Percentiles rank a stretch among this genome's conserved stretches.
Conservation (phyloP, 2,888 invertebrate genomes). For the Saturnia japonica region DNA sequence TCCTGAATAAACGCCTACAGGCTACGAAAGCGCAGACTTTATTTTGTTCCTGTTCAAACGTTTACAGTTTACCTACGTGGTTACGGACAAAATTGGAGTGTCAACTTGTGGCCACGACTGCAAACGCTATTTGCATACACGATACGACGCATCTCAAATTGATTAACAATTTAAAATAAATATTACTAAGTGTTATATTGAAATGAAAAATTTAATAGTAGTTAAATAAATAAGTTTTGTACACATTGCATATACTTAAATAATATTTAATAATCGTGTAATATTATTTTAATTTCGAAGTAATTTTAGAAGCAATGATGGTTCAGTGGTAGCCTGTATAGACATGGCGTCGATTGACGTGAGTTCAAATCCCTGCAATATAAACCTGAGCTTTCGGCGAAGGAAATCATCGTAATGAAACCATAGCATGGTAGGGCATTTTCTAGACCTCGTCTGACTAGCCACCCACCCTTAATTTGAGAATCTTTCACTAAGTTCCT, state of each 20-base stretch:
- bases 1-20: background rate
- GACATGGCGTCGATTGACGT: no score
- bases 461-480: no score
- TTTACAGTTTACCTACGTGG: background rate
- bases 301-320: no score
- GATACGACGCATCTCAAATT: background rate
- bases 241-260: background rate
- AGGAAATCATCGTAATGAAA: no score
- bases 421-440: no score
- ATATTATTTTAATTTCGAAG: background rate
- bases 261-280: background rate
- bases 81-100: conserved; percentile 9
- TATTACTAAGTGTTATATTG: background rate
- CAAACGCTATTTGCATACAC: conserved; percentile 15
- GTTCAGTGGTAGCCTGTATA: no score
- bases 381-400: no score
- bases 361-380: no score
- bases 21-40: background rate
- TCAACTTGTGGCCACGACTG: background rate
- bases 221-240: background rate
- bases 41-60: background rate
- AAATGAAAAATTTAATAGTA: background rate
- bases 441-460: no score
- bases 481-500: no score
- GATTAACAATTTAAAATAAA: background rate